Evolutionary conservation across 2,888 invertebrate species (phyloP), one percentile per base, ranked within the genome.

Genomic region (Caenorhabditis sp.): DNA sequence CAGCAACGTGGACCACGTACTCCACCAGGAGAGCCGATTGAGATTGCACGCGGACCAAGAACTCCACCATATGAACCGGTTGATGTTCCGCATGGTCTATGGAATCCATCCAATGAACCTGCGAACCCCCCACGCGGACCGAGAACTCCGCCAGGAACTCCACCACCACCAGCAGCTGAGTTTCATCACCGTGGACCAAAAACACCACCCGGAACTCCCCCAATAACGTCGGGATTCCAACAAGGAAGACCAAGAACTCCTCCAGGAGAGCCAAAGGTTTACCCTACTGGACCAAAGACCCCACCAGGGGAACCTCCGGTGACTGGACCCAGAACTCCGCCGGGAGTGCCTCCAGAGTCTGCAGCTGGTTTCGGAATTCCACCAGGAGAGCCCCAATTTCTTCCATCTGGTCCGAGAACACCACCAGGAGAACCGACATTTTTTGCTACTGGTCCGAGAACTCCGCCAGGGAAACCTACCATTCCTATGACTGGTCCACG

Each of bases 281-380:
- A 3, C 4, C 20, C 5, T 3, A 11, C 18, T 6, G 47, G 47
- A 18, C 47, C 47, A 20, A n/a, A 51, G 37, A 47, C 47, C 18
- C 47, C 47, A 9, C 18, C n/a, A 13, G 58, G 50, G 20, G 69
- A 60, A 20, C 50, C 58, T n/a, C 50, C 60, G 1, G 50, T 60
- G 28, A 44, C 47, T 20, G 13, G 40, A 3, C 69, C 69, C 22
- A 47, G 69, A 60, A 58, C 47, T 4, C 69, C 69, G 20, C 69
- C 69, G 18, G 22, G 28, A 60, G 55, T 47, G 22, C 64, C 64
- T 11, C 51, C 28, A 0, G 20, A 32, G 8, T 6, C 35, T 15
- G 58, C 58, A 40, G 56, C 8, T 58, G 60, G 60, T 5, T 60
- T 50, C 2, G 50, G 50, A 35, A 65, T 51, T 22, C 64, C 64